Conservation (phyloP, 2,888 invertebrate species). For the Hartigia nigra region DNA sequence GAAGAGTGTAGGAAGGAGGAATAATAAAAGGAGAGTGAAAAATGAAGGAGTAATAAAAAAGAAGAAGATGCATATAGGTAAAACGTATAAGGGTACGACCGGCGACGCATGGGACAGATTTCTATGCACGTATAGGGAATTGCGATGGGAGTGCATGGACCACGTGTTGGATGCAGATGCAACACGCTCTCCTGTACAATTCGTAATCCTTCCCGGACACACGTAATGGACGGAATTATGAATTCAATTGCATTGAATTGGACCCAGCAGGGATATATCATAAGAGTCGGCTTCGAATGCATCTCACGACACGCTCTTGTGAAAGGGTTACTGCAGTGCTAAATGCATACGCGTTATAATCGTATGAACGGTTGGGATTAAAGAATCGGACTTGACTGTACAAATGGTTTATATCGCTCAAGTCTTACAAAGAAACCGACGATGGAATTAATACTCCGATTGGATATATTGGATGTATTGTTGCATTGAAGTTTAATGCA, state of each 20-base stretch:
- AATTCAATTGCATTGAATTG: conserved; percentile 64
- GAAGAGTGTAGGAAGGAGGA: background rate
- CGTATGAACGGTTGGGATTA: background rate
- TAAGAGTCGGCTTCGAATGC: conserved; percentile 8
- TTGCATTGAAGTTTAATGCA: background rate
- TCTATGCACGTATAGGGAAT: background rate
- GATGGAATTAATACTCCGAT: background rate
- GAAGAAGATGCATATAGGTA: background rate
- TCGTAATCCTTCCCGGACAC: conserved; percentile 62
- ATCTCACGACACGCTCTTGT: conserved; percentile 5
- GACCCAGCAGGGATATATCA: conserved; percentile 29
- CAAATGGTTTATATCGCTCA: background rate
- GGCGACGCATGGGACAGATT: conserved; percentile 3
- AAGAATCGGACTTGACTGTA: background rate
- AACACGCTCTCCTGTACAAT: conserved; percentile 51
- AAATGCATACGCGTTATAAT: conserved; percentile 1
- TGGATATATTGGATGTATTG: background rate
- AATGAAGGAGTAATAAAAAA: background rate
- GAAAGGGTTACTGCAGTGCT: conserved; percentile 6
- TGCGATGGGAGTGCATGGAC: conserved; percentile 2
- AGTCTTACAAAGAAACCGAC: background rate
- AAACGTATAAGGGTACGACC: background rate
- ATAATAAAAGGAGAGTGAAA: background rate
- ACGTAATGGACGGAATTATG: conserved; percentile 61
- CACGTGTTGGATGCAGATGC: conserved; percentile 55